Base-by-base conservation (phyloP, 1,140 invertebrate species). In the Drosophila pruinosa region DNA sequence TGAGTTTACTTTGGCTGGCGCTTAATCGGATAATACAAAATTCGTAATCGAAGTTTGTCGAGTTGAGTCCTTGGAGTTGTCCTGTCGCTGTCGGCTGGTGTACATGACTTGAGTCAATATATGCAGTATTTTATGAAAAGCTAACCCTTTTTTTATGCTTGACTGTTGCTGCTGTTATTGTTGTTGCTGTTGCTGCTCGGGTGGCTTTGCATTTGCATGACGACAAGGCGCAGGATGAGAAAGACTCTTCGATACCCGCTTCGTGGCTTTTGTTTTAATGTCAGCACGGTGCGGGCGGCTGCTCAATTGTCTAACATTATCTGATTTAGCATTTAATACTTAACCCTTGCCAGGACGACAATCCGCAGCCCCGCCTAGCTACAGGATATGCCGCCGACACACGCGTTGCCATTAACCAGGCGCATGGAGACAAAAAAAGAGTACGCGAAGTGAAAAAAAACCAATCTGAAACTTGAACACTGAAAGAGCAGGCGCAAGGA, bases 251-350 rank as follows among this genome's bases (percentile, higher is more conserved):
- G 53, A 58, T 52, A 50, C 61, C 41, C 52, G 45, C 54, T 26
- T 34, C 57, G 41, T 54, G 65, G 62, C 82, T 75, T 86, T 88
- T 88, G 82, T 88, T 88, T 88, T 78, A 88, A 78, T 88, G 82
- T 76, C 81, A 81, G 81, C 75, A 50, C 43, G 62, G 57, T 22
- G 62, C 59, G 61, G 72, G 28, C 78, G 74, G 41, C 81, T 86
- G 82, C 81, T 81, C 82, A 88, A 88, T 88, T 88, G 82, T 88
- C 83, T 88, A 88, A 88, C 78, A 88, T 88, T 88, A 88, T 88
- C 82, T 88, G 82, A 88, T 88, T 88, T 88, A 73, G 82, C 82
- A 75, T 82, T 88, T 88, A 88, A 88, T 88, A 85, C 78, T 67
- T 76, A 88, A 88, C 82, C 82, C 82, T 81, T 81, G 75, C 75